Evolutionary conservation across 1,140 invertebrate genomes (phyloP).

Genomic region (Parasteatoda tepidariorum): DNA sequence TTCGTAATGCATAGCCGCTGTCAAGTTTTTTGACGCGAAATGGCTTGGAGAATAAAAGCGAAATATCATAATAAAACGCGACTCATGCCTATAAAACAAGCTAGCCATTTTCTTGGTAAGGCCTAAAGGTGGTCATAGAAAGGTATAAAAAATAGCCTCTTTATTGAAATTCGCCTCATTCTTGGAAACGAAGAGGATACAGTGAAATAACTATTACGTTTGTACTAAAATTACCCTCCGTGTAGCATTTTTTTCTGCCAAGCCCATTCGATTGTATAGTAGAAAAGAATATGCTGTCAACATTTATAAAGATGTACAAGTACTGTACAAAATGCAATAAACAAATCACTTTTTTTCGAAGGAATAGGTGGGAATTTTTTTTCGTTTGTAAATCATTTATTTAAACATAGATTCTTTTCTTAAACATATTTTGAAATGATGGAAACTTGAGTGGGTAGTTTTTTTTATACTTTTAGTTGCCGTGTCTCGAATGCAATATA

Average conservation of each 20-base stretch:
- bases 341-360: too few species aligned
- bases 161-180: conserved; percentile 57
- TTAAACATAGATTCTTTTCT: too few species aligned
- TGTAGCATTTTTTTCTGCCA: not conserved
- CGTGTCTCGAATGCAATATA: too few species aligned
- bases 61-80: conserved; percentile 60
- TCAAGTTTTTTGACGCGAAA: conserved; percentile 59
- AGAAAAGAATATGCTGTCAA: not conserved
- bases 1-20: conserved; percentile 51
- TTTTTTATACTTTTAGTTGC: too few species aligned
- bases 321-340: too few species aligned
- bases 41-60: conserved; percentile 55
- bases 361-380: too few species aligned
- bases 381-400: too few species aligned
- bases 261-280: not conserved
- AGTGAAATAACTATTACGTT: conserved; percentile 34
- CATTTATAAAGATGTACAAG: not conserved
- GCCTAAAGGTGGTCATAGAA: conserved; percentile 44
- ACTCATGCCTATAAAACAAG: conserved; percentile 57
- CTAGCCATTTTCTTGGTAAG: conserved; percentile 35
- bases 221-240: conserved; percentile 19
- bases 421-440: too few species aligned
- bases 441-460: too few species aligned
- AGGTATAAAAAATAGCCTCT: conserved; percentile 51
- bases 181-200: conserved; percentile 30